Conservation (phyloP, 1,140 invertebrate species). For the Orchesella cincta region DNA sequence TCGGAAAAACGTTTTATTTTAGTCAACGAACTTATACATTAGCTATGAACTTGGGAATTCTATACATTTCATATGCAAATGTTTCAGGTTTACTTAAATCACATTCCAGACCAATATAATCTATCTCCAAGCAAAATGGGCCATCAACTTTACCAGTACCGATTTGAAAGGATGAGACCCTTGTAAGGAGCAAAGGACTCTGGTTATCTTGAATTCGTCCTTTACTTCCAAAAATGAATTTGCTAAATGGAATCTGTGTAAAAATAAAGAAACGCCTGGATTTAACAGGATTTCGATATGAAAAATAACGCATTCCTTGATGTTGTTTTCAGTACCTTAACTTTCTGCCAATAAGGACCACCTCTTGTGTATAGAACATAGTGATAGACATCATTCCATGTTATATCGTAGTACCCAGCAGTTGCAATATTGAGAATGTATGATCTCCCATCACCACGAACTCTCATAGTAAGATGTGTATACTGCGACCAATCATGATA, state of each 20-base stretch:
- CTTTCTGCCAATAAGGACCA: conserved; percentile 93
- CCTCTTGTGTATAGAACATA: conserved; percentile 87
- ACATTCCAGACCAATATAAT: conserved; percentile 81
- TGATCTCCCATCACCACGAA: conserved; percentile 86
- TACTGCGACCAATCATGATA: conserved; percentile 74
- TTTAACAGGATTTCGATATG: not conserved
- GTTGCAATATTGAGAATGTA: conserved; percentile 78
- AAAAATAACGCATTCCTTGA: no score
- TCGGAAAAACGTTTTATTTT: no score
- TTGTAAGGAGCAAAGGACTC: conserved; percentile 61
- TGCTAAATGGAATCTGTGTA: conserved; percentile 93
- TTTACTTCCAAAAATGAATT: conserved; percentile 81
- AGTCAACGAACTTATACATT: no score
- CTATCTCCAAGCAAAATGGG: conserved; percentile 87
- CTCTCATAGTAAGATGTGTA: conserved; percentile 78
- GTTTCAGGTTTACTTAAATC: conserved; percentile 76
- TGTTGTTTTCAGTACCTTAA: conserved; percentile 64
- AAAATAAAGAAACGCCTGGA: conserved; percentile 50
- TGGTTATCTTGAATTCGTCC: conserved; percentile 86
- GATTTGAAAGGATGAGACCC: conserved; percentile 76
- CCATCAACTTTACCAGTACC: conserved; percentile 74
- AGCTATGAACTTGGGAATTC: conserved; percentile 67
- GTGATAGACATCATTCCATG: conserved; percentile 80
- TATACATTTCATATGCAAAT: conserved; percentile 89
- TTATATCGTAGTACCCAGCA: conserved; percentile 72